These are phyloP conservation scores for Fopius arisanus DNA, from an alignment of 1,140 invertebrate genomes.

Conservation along the genomic window DNA sequence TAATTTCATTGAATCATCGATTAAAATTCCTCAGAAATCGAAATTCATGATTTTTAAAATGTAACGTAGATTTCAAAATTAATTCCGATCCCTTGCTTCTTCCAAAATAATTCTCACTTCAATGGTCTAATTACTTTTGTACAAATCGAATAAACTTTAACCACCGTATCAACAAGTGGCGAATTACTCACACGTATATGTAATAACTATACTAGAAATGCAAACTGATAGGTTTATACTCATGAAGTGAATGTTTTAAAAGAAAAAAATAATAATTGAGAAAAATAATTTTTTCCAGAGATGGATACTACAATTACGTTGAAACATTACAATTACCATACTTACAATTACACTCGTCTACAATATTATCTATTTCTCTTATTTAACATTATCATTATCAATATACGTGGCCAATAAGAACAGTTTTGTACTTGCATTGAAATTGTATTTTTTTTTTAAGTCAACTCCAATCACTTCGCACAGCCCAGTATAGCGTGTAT, in stretches of 20 bases:
- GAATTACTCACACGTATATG: background rate
- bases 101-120: too few relatives aligned
- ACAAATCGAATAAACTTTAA: background rate
- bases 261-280: background rate
- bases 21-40: background rate
- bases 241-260: slow-evolving; percentile 8
- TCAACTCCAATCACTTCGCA: slow-evolving; percentile 65
- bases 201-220: background rate
- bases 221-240: background rate
- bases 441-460: slow-evolving; percentile 57
- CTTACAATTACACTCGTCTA: slow-evolving; percentile 61
- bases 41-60: background rate
- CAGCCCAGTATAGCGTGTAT: slow-evolving; percentile 65
- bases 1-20: background rate
- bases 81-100: background rate
- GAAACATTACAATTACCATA: slow-evolving; percentile 51
- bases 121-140: background rate
- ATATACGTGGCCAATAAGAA: slow-evolving; percentile 66
- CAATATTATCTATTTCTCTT: slow-evolving; percentile 61
- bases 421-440: slow-evolving; percentile 67
- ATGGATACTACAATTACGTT: background rate
- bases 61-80: background rate
- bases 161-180: background rate
- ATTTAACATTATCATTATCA: slow-evolving; percentile 63
- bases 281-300: slow-evolving; percentile 22